Conservation (phyloP, 2,113 vertebrate genomes). For the Acanthisitta chloris region DNA sequence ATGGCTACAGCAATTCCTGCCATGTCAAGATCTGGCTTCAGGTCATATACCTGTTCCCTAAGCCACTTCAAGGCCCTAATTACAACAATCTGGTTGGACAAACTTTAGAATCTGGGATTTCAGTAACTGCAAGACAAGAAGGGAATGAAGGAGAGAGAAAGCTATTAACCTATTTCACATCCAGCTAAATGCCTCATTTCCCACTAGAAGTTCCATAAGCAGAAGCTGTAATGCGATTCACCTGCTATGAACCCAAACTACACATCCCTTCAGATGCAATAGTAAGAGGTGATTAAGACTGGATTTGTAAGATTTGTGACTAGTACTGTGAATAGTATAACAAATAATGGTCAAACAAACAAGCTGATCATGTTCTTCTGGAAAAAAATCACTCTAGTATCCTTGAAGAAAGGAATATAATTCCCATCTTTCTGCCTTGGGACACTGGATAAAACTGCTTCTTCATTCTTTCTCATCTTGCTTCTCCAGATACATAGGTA, state of each 20-base stretch:
- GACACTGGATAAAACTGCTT: neutral
- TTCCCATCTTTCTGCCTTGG: neutral
- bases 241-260: neutral
- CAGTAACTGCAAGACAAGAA: neutral
- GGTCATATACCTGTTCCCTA: neutral
- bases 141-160: neutral
- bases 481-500: neutral
- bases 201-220: neutral
- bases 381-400: neutral
- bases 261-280: neutral
- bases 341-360: neutral
- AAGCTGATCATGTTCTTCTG: neutral
- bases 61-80: neutral
- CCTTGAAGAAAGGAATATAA: neutral
- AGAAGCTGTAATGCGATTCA: neutral
- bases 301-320: neutral
- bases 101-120: neutral
- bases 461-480: neutral
- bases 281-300: neutral
- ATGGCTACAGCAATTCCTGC: neutral
- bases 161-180: neutral
- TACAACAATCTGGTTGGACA: neutral
- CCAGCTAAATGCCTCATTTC: neutral
- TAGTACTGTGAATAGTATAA: neutral
- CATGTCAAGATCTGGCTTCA: neutral